A percentile compares a stretch with the other conserved stretches of the same genome.
phyloP scores from a whole-genome alignment of 2,113 vertebrate species.

The Tursiops truncatus region DNA sequence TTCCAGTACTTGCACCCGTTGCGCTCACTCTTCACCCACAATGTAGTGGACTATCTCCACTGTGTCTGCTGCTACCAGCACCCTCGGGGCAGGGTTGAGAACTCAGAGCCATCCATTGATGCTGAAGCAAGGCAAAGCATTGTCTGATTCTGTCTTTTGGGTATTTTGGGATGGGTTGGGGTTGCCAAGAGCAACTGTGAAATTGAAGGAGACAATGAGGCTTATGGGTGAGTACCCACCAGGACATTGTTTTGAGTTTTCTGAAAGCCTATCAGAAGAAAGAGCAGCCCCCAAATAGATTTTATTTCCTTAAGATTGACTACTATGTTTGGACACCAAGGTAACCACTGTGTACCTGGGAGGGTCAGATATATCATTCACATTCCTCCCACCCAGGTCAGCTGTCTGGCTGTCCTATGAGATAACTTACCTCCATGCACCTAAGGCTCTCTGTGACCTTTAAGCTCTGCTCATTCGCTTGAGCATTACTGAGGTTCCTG shows the following conservation, averaged over 20 bases:
- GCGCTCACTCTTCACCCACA: slow-evolving; percentile 92
- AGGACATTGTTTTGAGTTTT: not conserved
- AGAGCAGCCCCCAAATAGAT: not conserved
- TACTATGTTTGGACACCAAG: rapidly evolving
- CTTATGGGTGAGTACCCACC: not conserved
- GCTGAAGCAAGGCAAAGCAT: slow-evolving; percentile 83
- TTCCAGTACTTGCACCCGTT: slow-evolving; percentile 96
- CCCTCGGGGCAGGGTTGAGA: not conserved
- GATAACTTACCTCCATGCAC: not conserved
- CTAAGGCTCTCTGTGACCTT: slow-evolving; percentile 6
- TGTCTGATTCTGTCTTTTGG: slow-evolving; percentile 74
- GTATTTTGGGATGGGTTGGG: slow-evolving; percentile 66
- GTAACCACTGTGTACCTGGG: not conserved
- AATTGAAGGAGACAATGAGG: not conserved
- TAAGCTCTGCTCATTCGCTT: slow-evolving; percentile 28
- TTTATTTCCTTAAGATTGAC: not conserved
- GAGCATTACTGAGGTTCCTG: not conserved
- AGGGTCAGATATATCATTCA: not conserved
- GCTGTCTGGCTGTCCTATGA: not conserved
- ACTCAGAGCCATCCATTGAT: slow-evolving; percentile 74
- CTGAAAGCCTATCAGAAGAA: slow-evolving; percentile 48
- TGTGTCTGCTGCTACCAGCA: slow-evolving; percentile 86
- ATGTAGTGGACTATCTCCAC: slow-evolving; percentile 90
- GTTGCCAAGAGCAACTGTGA: not conserved
- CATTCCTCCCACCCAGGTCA: not conserved